Conservation (phyloP, 1,140 invertebrate genomes). For the Pemphigus obesinymphae region DNA sequence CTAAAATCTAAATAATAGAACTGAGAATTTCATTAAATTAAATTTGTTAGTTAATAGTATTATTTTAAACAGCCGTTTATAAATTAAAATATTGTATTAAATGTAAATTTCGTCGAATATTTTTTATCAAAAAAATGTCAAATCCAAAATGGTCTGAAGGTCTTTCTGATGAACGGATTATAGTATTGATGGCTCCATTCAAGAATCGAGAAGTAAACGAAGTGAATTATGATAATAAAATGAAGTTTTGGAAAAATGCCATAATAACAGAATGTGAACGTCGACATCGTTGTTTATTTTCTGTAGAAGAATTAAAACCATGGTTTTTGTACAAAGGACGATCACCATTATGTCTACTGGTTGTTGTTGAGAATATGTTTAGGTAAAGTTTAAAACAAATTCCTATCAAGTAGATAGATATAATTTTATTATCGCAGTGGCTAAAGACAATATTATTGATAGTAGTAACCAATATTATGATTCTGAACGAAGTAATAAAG, state of each 20-base stretch:
- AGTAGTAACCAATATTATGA: no score
- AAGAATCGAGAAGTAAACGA: slow-evolving; percentile 33
- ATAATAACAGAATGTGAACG: background rate
- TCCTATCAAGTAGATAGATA: no score
- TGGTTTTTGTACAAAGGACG: slow-evolving; percentile 22
- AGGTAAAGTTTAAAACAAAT: background rate
- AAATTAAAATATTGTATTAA: background rate
- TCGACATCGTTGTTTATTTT: background rate
- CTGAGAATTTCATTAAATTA: no score
- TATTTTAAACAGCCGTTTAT: background rate
- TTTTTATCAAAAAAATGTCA: background rate
- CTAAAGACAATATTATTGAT: no score
- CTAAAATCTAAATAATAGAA: no score
- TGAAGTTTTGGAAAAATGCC: slow-evolving; percentile 26
- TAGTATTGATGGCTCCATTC: slow-evolving; percentile 21
- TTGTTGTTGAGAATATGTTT: slow-evolving; percentile 26
- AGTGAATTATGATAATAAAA: slow-evolving; percentile 33
- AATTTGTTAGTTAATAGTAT: no score
- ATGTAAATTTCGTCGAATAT: background rate
- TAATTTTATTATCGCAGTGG: no score
- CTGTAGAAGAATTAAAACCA: background rate
- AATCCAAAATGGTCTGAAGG: slow-evolving; percentile 19
- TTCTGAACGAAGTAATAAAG: no score
- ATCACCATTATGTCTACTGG: slow-evolving; percentile 1
- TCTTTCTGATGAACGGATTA: slow-evolving; percentile 4